Evolutionary conservation across 1,140 invertebrate species (phyloP), one percentile per base, ranked within the genome.

Genomic region (Acromyrmex heyeri): DNA sequence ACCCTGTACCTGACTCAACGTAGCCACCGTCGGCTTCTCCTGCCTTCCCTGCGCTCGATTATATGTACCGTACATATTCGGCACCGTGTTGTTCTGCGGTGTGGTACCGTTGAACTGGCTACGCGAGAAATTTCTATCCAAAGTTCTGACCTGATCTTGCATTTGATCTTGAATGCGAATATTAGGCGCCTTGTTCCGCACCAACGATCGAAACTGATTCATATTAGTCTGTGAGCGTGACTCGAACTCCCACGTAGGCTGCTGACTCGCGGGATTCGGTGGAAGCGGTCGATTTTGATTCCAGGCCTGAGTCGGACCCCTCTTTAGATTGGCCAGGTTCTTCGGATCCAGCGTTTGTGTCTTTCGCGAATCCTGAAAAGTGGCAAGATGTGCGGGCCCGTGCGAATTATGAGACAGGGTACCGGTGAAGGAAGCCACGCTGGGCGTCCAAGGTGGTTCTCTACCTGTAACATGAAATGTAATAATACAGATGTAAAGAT

Each of bases 21-120:
- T 95, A 2, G 95, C 93, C 21, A 95, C 93, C 3, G 91, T 92
- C 24, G 93, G 77, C 81, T 95, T 95, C 62, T 95, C 94, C 38
- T 95, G 94, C 34, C 95, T 93, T 7, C 92, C 92, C 34, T 95
- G 94, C 18, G 94, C 90, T 0, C 95, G 87, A 86, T 95, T 95
- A 55, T 95, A 95, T 8, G 95, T 95, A 10, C 95, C 95, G 77
- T 95, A 95, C 95, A 95, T 95, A 34, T 95, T 95, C 14, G 95
- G 95, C 24, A 95, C 94, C 4, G 92, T 75, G 61, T 93, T 94
- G 55, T 94, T 94, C 24, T 93, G 94, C 24, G 79, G 4, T 0
- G 88, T 91, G 0, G 91, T 90, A 53, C 93, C 94, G 62, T 92
- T 93, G 85, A 94, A 95, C 27, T 95, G 95, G 7, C 92, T 92